These are phyloP conservation scores for Cancer borealis DNA, from an alignment of 2,888 invertebrate species.

Conservation along the genomic window DNA sequence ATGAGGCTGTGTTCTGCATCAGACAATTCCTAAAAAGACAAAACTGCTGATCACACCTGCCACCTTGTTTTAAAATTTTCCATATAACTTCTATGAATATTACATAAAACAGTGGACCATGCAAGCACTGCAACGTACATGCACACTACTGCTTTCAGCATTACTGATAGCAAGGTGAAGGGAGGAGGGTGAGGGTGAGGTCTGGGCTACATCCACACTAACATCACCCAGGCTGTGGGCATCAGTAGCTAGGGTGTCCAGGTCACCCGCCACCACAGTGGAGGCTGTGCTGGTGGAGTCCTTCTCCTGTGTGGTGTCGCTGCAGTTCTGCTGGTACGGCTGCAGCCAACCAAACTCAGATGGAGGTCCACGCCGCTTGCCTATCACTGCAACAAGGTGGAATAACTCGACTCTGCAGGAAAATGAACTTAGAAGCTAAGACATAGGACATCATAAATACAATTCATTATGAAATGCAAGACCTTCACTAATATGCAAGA, in stretches of 20 bases:
- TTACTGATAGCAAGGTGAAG: conserved; percentile 60
- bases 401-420: background rate
- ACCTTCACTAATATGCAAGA: background rate
- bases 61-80: background rate
- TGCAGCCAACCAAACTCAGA: conserved; percentile 69
- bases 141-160: conserved; percentile 69
- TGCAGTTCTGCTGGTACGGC: conserved; percentile 58
- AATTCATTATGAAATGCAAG: no score
- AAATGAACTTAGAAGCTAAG: no score
- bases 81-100: background rate
- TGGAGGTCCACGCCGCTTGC: conserved; percentile 67
- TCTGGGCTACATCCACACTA: conserved; percentile 59
- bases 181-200: conserved; percentile 58
- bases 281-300: conserved; percentile 28
- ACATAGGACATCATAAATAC: no score
- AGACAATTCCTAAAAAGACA: background rate
- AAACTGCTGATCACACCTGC: background rate
- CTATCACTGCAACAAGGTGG: conserved; percentile 61
- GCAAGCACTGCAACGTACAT: conserved; percentile 60
- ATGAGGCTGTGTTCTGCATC: background rate
- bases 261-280: conserved; percentile 11
- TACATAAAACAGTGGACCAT: conserved; percentile 28
- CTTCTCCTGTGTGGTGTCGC: background rate
- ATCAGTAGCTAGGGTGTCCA: conserved; percentile 41
- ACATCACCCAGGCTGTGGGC: conserved; percentile 60